A percentile compares a stretch with the other conserved stretches of the same genome.
Conservation (phyloP, 2,797 vertebrate species). For the Sebastes itinus region DNA sequence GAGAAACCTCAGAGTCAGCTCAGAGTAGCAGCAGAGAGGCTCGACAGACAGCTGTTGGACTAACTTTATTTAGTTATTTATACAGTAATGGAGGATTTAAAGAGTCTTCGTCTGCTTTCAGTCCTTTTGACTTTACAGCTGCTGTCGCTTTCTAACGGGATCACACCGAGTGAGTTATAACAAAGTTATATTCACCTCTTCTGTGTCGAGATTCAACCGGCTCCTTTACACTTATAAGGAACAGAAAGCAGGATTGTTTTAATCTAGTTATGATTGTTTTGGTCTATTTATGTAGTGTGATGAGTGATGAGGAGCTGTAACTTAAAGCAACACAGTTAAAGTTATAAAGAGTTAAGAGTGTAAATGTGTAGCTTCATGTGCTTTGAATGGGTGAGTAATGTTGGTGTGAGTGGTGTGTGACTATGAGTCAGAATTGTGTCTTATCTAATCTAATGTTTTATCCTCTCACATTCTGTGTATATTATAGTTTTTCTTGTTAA, state of each 20-base stretch:
- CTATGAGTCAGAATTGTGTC: background rate
- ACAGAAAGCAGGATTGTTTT: background rate
- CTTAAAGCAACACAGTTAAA: background rate
- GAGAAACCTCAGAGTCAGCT: background rate
- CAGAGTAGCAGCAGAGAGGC: background rate
- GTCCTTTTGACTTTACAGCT: conserved; percentile 43
- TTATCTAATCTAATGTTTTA: background rate
- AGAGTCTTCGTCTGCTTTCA: conserved; percentile 34
- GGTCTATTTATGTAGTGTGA: background rate
- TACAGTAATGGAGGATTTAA: conserved; percentile 55
- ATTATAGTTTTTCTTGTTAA: background rate
- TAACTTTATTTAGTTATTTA: background rate
- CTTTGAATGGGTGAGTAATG: background rate
- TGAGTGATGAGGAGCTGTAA: background rate
- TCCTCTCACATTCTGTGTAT: background rate
- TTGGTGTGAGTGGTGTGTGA: background rate
- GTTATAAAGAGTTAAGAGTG: background rate
- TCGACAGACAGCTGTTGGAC: background rate
- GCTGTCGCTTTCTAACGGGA: conserved; percentile 60
- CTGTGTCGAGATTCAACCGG: background rate
- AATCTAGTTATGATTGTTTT: background rate
- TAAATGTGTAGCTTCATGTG: background rate
- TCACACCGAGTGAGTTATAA: conserved; percentile 36
- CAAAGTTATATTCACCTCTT: background rate
- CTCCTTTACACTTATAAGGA: background rate